phyloP scores from a whole-genome alignment of 2,113 vertebrate genomes.

The Microcebus tavaratra region DNA sequence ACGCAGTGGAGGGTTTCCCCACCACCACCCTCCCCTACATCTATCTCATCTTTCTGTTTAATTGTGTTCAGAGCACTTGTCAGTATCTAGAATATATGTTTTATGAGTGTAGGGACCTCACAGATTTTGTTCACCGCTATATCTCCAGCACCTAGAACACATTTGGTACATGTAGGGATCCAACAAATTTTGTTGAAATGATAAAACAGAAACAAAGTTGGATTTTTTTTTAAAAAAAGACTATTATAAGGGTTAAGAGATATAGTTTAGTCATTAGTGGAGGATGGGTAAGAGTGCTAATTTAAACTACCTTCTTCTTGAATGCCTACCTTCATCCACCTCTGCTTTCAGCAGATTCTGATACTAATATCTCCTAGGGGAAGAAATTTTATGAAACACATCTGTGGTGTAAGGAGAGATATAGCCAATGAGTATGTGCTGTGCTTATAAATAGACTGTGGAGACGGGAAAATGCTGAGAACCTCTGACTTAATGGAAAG shows the following conservation, averaged over 20 bases:
- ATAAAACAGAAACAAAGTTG: slow-evolving; percentile 5
- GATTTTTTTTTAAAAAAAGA: not conserved
- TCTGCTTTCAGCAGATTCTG: not conserved
- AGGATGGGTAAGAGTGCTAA: not conserved
- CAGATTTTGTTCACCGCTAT: not conserved
- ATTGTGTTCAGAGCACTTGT: not conserved
- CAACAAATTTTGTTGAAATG: slow-evolving; percentile 5
- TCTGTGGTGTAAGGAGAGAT: not conserved
- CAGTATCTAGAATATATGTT: not conserved
- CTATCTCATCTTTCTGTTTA: not conserved
- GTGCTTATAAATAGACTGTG: not conserved
- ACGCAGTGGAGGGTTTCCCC: not conserved
- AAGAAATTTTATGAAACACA: not conserved
- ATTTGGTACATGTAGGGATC: not conserved
- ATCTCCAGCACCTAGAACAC: not conserved
- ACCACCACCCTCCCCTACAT: not conserved
- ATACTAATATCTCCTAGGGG: not conserved
- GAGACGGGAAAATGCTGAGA: not conserved
- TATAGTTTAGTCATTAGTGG: not conserved
- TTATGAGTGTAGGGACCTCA: not conserved
- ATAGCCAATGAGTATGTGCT: not conserved
- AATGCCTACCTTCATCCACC: not conserved
- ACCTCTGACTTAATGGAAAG: not conserved
- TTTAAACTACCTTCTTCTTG: not conserved
- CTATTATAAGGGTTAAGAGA: not conserved